Evolutionary conservation across 2,113 vertebrate genomes (phyloP), one percentile per base, ranked within the genome.

Genomic region (Campylorhamphus procurvoides): DNA sequence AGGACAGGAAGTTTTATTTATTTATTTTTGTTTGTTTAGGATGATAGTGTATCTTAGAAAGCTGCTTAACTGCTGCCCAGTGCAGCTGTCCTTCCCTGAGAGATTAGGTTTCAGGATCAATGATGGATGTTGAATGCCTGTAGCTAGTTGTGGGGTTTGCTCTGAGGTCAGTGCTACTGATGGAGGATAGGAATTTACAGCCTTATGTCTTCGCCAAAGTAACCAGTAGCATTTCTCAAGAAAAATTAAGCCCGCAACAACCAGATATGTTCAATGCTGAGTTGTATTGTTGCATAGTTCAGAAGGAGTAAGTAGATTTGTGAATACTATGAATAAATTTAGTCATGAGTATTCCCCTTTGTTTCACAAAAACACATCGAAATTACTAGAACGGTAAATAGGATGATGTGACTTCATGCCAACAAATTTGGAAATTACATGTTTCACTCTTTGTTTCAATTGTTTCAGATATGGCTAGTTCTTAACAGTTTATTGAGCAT

Each of bases 111-210:
- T 99, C 99, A 97, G 96, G 88, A 97, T 97, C 97, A 97, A 67
- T 99, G 98, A 99, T 98, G 98, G 98, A 99, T 98, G 98, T 98
- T 98, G 97, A 97, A 98, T 97, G 98, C 97, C 98, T 99, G 98
- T 97, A 98, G 98, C 98, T 98, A 98, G 98, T 99, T 98, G 98
- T 98, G 98, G 98, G 97, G 97, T 97, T 98, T 97, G 97, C 95
- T 98, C 84, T 28, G 97, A 97, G 98, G 98, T 98, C 98, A 98
- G 85, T 95, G 76, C 91, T 97, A 95, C 97, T 97, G 98, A 98
- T 98, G 97, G 97, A 98, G 82, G 96, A 86, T 95, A 98, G 97
- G 97, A 98, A 98, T 98, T 98, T 98, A 97, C 94, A 91, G 97
- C 93, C 90, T 97, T 96, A 88, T 95, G 93, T 97, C 89, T 95